phyloP scores from a whole-genome alignment of 1,140 invertebrate species.

The Conus betulinus region DNA sequence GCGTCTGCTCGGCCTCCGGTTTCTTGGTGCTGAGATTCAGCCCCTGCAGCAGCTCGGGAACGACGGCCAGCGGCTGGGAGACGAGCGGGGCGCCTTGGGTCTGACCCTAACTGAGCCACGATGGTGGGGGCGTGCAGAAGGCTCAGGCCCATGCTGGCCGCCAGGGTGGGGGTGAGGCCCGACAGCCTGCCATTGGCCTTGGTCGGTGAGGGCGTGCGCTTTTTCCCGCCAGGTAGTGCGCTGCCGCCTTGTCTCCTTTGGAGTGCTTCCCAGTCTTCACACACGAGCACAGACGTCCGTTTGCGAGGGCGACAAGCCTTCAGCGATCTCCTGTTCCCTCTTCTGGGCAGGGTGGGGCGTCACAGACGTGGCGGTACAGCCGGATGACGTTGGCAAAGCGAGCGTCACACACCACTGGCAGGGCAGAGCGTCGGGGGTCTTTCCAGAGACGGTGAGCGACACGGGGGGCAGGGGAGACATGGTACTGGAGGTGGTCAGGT shows the following conservation, averaged over 20 bases:
- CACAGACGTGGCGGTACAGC: slow-evolving; percentile 64
- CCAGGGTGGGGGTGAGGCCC: not conserved
- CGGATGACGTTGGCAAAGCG: slow-evolving; percentile 63
- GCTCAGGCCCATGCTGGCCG: not conserved
- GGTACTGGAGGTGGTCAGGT: slow-evolving; percentile 8
- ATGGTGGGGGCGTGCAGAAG: slow-evolving; percentile 1
- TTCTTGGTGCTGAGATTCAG: slow-evolving; percentile 26
- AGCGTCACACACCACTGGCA: slow-evolving; percentile 71
- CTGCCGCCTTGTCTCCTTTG: not conserved
- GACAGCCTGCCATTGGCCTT: slow-evolving; percentile 1
- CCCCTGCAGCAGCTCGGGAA: not conserved
- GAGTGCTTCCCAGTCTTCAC: not conserved
- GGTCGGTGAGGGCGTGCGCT: not conserved
- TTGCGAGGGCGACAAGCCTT: slow-evolving; percentile 25
- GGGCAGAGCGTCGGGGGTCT: slow-evolving; percentile 35
- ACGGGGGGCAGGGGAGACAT: slow-evolving; percentile 17
- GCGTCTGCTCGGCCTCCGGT: not conserved
- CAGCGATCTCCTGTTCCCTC: slow-evolving; percentile 60
- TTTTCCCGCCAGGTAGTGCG: not conserved
- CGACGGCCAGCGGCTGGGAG: not conserved
- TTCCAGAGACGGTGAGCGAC: not conserved
- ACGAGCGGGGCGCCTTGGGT: not conserved
- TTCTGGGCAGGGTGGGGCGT: slow-evolving; percentile 62
- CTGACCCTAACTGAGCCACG: not conserved
- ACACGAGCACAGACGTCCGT: slow-evolving; percentile 2